Evolutionary conservation across 1,140 invertebrate species (phyloP).

Genomic region (Drosophila pallidifrons): DNA sequence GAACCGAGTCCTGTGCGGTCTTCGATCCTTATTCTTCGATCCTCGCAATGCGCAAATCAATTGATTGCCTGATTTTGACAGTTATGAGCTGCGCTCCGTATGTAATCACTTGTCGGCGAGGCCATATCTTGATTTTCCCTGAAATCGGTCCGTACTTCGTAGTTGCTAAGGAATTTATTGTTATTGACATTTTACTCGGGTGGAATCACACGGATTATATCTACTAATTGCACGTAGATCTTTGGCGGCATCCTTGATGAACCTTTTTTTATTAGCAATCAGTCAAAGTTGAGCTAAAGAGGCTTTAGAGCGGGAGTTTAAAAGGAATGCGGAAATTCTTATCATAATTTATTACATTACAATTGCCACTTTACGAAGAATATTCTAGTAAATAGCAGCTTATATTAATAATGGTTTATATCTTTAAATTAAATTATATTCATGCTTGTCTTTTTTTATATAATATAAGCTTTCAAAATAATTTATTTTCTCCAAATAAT

Average conservation of each 20-base stretch:
- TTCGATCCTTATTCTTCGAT: conserved; percentile 9
- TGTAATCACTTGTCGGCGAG: conserved; percentile 37
- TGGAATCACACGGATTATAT: conserved; percentile 81
- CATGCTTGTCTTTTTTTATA: too few relatives aligned
- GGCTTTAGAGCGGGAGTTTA: too few relatives aligned
- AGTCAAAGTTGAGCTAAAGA: conserved; percentile 20
- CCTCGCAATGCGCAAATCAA: conserved; percentile 58
- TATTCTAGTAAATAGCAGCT: too few relatives aligned
- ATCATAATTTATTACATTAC: not conserved
- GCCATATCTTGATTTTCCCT: conserved; percentile 62
- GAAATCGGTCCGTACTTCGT: conserved; percentile 19
- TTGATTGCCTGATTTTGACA: conserved; percentile 70
- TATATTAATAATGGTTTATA: too few relatives aligned
- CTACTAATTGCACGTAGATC: conserved; percentile 63
- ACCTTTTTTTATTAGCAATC: conserved; percentile 43
- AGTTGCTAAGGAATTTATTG: conserved; percentile 74
- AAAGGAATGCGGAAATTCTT: not conserved
- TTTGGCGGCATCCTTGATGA: conserved; percentile 58
- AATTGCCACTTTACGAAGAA: not conserved
- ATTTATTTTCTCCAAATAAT: too few relatives aligned
- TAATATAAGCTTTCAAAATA: too few relatives aligned
- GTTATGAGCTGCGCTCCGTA: conserved; percentile 72
- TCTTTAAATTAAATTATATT: too few relatives aligned
- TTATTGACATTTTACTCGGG: conserved; percentile 79
- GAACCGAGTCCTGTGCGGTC: conserved; percentile 69